Conservation (phyloP, 2,888 invertebrate genomes). For the Perizoma flavofasciatum region DNA sequence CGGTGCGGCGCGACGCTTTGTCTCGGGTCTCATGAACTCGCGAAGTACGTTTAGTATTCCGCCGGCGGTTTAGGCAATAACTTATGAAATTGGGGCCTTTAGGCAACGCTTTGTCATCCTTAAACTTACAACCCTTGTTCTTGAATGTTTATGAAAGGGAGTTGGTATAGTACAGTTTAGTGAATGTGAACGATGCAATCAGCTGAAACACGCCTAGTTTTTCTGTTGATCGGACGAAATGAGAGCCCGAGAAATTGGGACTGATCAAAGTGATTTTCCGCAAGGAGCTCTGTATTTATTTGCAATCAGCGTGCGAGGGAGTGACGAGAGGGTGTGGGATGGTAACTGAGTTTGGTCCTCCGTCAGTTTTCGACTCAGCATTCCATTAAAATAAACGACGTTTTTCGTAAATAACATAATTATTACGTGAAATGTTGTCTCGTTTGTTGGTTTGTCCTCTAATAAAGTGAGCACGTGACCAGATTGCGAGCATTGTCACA, state of each 20-base stretch:
- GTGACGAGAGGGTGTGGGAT: constrained; percentile 18
- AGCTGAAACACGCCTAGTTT: constrained; percentile 15
- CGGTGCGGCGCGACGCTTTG: constrained; percentile 26
- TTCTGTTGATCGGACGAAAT: constrained; percentile 20
- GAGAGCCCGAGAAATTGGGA: constrained; percentile 38
- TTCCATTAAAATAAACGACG: constrained; percentile 17
- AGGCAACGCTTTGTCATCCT: constrained; percentile 25
- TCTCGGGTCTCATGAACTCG: neutral
- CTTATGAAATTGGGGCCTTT: constrained; percentile 29
- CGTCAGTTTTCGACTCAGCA: constrained; percentile 27
- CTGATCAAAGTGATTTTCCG: constrained; percentile 43
- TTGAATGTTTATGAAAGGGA: constrained; percentile 16
- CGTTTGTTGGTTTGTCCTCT: constrained; percentile 12
- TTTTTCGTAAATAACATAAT: constrained; percentile 22
- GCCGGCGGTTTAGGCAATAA: constrained; percentile 25
- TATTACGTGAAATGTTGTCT: constrained; percentile 11
- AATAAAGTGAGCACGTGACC: constrained; percentile 15
- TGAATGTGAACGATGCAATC: constrained; percentile 10
- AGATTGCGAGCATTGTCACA: constrained; percentile 8
- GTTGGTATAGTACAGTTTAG: constrained; percentile 1
- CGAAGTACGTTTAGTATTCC: constrained; percentile 28
- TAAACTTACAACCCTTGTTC: constrained; percentile 19
- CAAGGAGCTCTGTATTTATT: constrained; percentile 46
- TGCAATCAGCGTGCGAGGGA: constrained; percentile 44
- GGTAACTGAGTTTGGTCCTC: constrained; percentile 24